A percentile compares a stretch with the other conserved stretches of the same genome.
These are phyloP conservation scores for Cephalotes varians DNA, from an alignment of 2,888 invertebrate species.

Conservation along the genomic window DNA sequence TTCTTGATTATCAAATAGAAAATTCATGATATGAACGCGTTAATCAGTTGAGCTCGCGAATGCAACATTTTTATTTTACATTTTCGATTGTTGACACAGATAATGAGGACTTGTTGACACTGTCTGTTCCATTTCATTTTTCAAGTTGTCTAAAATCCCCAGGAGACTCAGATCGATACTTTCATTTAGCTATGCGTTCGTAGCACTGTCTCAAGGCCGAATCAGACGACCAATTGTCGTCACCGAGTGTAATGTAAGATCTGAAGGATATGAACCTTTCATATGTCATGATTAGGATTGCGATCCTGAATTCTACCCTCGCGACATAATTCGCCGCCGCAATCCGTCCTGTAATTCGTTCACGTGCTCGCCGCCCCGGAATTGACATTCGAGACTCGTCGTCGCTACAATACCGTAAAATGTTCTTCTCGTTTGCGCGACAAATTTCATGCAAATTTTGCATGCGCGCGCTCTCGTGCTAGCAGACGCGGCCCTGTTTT, in stretches of 20 bases:
- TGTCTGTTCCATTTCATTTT: not conserved
- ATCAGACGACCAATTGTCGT: not conserved
- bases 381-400: conserved; percentile 41
- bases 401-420: conserved; percentile 18
- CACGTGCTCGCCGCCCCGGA: conserved; percentile 1
- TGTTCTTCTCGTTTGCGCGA: conserved; percentile 19
- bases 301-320: not conserved
- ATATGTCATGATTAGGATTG: conserved; percentile 10
- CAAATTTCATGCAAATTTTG: conserved; percentile 37
- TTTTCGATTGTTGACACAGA: not conserved
- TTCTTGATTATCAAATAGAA: not conserved
- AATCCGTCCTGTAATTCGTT: conserved; percentile 27
- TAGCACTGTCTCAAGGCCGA: not conserved
- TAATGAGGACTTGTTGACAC: not conserved
- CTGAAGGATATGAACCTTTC: conserved; percentile 12
- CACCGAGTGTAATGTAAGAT: not conserved
- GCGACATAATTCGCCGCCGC: not conserved
- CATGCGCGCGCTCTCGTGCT: not conserved
- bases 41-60: not conserved
- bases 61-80: not conserved
- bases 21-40: not conserved
- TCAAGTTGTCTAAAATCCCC: not conserved
- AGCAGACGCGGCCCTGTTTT: conserved; percentile 1
- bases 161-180: conserved; percentile 1
- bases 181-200: not conserved